A percentile compares a stretch with the other conserved stretches of the same genome.
phyloP scores from a whole-genome alignment of 2,888 invertebrate species.

The Glyphotaelius pellucidus region DNA sequence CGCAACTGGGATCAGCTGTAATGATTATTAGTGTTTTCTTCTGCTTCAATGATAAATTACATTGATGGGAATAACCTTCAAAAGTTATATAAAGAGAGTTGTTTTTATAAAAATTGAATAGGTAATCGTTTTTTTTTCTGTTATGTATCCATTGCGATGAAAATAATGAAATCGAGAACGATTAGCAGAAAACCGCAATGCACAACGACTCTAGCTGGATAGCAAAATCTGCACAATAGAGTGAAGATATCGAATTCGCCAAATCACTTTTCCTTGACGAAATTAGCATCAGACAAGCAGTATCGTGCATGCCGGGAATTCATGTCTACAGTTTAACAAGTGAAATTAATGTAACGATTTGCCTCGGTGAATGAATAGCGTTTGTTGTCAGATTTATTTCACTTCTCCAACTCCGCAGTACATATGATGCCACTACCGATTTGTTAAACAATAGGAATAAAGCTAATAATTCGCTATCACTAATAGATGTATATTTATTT shows the following conservation, averaged over 20 bases:
- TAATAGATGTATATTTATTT: not conserved
- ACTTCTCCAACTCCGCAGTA: not conserved
- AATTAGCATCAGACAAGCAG: constrained; percentile 33
- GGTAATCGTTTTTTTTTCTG: too few relatives aligned
- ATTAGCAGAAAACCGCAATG: not conserved
- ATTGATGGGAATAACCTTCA: too few relatives aligned
- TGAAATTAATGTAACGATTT: constrained; percentile 48
- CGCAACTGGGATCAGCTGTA: too few relatives aligned
- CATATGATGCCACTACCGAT: not conserved
- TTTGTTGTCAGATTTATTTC: constrained; percentile 26
- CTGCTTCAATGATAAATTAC: too few relatives aligned
- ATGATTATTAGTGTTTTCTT: too few relatives aligned
- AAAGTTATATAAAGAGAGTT: too few relatives aligned
- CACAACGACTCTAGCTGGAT: not conserved
- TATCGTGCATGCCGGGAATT: constrained; percentile 44
- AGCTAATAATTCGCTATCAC: constrained; percentile 24
- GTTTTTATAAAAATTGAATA: too few relatives aligned
- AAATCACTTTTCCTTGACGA: constrained; percentile 29
- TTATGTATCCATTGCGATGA: too few relatives aligned
- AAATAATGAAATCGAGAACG: not conserved
- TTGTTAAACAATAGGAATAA: constrained; percentile 30
- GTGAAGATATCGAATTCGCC: constrained; percentile 2
- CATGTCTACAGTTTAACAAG: constrained; percentile 31
- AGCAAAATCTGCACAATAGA: not conserved
- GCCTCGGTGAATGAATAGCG: constrained; percentile 30